phyloP scores from a whole-genome alignment of 2,888 invertebrate species.

The Scaptomyza cyrtandrae region DNA sequence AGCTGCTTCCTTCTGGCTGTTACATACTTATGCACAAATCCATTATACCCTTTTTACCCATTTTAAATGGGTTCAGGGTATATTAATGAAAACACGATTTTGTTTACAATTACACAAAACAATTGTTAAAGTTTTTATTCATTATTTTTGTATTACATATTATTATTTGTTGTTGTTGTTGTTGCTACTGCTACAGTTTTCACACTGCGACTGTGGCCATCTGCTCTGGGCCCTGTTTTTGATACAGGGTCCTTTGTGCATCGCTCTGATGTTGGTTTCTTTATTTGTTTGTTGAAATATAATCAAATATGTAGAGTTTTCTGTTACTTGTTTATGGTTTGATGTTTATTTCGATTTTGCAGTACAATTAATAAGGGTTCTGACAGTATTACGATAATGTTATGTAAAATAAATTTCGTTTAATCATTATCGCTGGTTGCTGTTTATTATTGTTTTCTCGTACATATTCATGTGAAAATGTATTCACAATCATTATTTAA shows the following conservation, averaged over 20 bases:
- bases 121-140: slow-evolving; percentile 85
- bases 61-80: too few species aligned
- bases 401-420: slow-evolving; percentile 56
- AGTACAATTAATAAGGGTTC: slow-evolving; percentile 54
- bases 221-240: slow-evolving; percentile 25
- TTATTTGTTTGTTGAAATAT: slow-evolving; percentile 35
- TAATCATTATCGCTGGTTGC: slow-evolving; percentile 58
- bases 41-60: too few species aligned
- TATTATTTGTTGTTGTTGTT: slow-evolving; percentile 60
- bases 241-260: slow-evolving; percentile 19
- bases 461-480: slow-evolving; percentile 17
- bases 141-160: slow-evolving; percentile 79
- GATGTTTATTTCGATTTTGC: slow-evolving; percentile 33
- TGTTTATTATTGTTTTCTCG: slow-evolving; percentile 39
- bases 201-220: slow-evolving; percentile 16
- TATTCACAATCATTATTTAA: slow-evolving; percentile 22
- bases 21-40: too few species aligned
- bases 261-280: slow-evolving; percentile 16
- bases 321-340: slow-evolving; percentile 19
- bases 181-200: slow-evolving; percentile 31
- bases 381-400: slow-evolving; percentile 41
- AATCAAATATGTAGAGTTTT: slow-evolving; percentile 59
- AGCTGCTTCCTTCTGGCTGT: too few species aligned
- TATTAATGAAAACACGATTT: slow-evolving; percentile 15
- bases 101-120: slow-evolving; percentile 85